phyloP scores from a whole-genome alignment of 2,113 vertebrate species.

The Tragelaphus imberbis region DNA sequence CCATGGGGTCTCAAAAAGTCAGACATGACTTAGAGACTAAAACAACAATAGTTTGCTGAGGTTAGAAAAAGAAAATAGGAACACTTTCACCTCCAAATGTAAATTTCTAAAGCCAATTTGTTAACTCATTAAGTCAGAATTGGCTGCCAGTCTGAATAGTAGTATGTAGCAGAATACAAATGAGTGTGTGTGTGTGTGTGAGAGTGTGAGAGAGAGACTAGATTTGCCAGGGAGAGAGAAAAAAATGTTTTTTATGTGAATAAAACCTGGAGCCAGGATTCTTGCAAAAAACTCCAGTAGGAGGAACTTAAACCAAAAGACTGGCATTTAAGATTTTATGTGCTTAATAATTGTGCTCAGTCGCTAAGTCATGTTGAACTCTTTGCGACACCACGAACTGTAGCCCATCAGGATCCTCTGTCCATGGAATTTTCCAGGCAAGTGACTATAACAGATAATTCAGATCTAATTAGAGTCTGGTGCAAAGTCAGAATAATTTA shows the following conservation, averaged over 20 bases:
- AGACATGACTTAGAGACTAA: background rate
- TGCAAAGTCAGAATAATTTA: background rate
- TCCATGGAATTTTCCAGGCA: background rate
- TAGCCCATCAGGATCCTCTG: background rate
- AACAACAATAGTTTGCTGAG: background rate
- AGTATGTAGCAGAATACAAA: background rate
- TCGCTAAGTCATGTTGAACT: background rate
- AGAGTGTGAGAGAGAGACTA: background rate
- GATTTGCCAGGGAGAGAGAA: background rate
- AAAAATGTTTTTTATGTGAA: background rate
- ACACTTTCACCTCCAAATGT: background rate
- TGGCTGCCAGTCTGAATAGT: background rate
- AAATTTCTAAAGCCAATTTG: background rate
- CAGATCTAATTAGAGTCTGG: background rate
- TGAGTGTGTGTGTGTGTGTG: background rate
- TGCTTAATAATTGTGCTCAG: background rate
- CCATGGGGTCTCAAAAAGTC: background rate
- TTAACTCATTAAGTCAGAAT: conserved; percentile 11
- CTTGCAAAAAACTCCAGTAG: background rate
- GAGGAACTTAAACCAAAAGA: background rate
- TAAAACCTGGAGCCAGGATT: background rate
- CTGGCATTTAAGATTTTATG: background rate
- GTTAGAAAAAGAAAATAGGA: conserved; percentile 2
- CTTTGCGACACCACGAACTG: fast-evolving
- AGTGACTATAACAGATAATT: background rate